phyloP scores from a whole-genome alignment of 2,113 vertebrate genomes.

The Thymallus thymallus region DNA sequence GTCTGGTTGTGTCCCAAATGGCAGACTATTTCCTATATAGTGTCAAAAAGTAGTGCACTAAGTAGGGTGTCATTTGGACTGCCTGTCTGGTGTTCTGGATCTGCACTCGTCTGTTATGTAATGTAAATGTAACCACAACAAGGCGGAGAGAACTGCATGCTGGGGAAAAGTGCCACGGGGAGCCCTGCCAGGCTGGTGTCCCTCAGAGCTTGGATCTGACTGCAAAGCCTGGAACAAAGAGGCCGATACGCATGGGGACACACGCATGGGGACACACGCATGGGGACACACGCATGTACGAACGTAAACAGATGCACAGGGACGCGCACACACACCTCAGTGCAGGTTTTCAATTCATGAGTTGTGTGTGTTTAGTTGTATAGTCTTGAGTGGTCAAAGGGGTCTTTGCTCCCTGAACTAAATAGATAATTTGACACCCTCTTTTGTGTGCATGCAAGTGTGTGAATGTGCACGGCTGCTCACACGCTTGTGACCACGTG shows the following conservation, averaged over 20 bases:
- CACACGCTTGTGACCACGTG: no score
- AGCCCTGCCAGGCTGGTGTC: conserved; percentile 32
- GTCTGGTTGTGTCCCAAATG: no score
- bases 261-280: no score
- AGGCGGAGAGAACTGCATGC: conserved; percentile 43
- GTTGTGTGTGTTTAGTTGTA: background rate
- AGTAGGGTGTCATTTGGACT: background rate
- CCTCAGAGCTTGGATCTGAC: conserved; percentile 13
- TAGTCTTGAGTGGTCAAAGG: no score
- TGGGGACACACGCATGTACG: no score
- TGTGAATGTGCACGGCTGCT: background rate
- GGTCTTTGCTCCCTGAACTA: background rate
- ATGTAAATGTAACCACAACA: conserved; percentile 48
- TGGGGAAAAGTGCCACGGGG: conserved; percentile 44
- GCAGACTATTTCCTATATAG: no score
- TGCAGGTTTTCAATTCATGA: background rate
- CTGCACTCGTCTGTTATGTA: conserved; percentile 30
- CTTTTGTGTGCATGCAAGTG: conserved; percentile 11
- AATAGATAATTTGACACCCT: background rate
- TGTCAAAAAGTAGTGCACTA: no score
- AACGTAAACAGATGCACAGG: background rate
- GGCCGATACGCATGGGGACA: background rate
- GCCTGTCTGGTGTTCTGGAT: background rate
- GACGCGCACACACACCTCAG: conserved; percentile 3
- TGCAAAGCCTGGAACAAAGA: conserved; percentile 12